These are phyloP conservation scores for Platycnemis pennipes DNA, from an alignment of 2,888 invertebrate species.

Conservation along the genomic window DNA sequence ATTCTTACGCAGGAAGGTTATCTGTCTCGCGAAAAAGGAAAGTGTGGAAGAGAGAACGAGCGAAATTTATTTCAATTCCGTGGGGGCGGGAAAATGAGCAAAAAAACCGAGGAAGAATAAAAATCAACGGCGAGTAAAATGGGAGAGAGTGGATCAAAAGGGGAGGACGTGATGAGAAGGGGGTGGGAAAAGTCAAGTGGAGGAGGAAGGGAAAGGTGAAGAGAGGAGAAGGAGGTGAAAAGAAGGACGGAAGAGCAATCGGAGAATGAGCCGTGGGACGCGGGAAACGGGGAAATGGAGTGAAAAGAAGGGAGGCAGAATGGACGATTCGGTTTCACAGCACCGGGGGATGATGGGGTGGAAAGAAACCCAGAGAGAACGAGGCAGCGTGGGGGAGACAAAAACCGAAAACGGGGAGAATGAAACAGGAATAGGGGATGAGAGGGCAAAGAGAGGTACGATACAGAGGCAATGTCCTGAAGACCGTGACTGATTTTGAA, in stretches of 20 bases:
- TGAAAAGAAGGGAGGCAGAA: not conserved
- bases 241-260: not conserved
- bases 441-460: too few species aligned
- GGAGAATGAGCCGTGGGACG: not conserved
- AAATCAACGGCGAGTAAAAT: not conserved
- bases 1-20: not conserved
- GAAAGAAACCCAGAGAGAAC: not conserved
- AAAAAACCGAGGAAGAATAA: not conserved
- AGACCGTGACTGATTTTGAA: too few species aligned
- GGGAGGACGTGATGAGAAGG: not conserved
- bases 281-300: constrained; percentile 10
- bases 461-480: too few species aligned
- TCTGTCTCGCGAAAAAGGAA: not conserved
- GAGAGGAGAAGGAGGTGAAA: not conserved
- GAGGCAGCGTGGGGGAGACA: not conserved
- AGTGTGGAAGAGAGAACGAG: not conserved
- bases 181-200: not conserved
- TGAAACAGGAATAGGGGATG: too few species aligned
- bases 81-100: not conserved
- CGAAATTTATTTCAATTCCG: not conserved
- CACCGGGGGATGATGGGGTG: not conserved
- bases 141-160: not conserved
- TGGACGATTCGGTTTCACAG: not conserved
- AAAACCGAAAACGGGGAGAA: too few species aligned
- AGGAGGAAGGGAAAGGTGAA: not conserved